phyloP scores from a whole-genome alignment of 2,797 vertebrate genomes.

The Erpetoichthys calabaricus region DNA sequence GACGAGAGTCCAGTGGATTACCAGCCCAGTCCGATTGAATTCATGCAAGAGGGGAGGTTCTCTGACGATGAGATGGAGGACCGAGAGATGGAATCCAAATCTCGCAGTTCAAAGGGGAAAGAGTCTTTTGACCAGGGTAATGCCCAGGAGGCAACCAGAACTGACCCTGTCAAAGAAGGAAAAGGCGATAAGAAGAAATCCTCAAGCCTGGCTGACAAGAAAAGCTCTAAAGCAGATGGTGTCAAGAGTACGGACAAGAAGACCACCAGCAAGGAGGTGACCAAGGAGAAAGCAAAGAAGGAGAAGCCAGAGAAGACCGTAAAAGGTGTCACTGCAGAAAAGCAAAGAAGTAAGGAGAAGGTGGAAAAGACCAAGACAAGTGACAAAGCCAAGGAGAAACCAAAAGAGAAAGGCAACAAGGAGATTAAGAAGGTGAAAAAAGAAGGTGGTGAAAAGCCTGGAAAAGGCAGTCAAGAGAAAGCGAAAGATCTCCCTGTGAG shows the following conservation, averaged over 20 bases:
- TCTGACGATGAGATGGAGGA: conserved; percentile 26
- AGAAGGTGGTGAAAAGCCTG: conserved; percentile 24
- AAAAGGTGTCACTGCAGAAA: conserved; percentile 14
- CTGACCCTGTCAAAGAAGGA: conserved; percentile 23
- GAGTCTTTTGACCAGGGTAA: not conserved
- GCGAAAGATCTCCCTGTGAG: conserved; percentile 19
- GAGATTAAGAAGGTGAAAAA: conserved; percentile 39
- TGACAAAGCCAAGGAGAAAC: conserved; percentile 28
- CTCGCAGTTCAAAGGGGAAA: conserved; percentile 20
- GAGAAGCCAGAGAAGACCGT: conserved; percentile 1
- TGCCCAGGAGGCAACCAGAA: no score
- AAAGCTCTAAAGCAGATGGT: conserved; percentile 1
- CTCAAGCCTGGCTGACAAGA: conserved; percentile 19
- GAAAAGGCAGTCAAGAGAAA: conserved; percentile 44
- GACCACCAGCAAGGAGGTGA: conserved; percentile 44
- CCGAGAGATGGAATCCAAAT: conserved; percentile 15
- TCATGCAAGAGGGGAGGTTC: conserved; percentile 28
- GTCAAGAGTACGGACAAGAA: conserved; percentile 38
- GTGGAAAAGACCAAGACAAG: conserved; percentile 14
- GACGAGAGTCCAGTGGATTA: conserved; percentile 59
- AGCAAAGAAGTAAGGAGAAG: conserved; percentile 23
- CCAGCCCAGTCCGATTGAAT: conserved; percentile 34
- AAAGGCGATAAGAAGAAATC: not conserved
- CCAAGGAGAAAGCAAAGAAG: conserved; percentile 41
- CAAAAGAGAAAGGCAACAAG: conserved; percentile 24